Percentiles rank a stretch among this genome's conserved stretches.
Evolutionary conservation across 2,797 vertebrate species (phyloP).

Genomic region (Taeniopygia guttata): DNA sequence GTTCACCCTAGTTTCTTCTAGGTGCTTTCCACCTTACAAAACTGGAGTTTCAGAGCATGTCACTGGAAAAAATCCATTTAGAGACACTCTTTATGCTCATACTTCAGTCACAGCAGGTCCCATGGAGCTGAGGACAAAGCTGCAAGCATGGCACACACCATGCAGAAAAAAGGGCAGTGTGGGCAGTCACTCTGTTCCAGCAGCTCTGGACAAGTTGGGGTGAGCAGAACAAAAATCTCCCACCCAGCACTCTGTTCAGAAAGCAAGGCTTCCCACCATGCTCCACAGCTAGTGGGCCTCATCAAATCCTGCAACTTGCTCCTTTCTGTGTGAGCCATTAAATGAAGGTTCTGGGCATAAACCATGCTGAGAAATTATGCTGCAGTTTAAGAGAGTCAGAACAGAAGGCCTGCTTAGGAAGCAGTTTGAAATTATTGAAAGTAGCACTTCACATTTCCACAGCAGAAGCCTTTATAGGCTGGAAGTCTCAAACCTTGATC

Average conservation of each 20-base stretch:
- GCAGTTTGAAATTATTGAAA: slow-evolving; percentile 60
- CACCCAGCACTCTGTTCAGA: not conserved
- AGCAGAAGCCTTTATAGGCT: slow-evolving; percentile 59
- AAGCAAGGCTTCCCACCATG: not conserved
- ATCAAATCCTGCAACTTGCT: not conserved
- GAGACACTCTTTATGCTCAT: not conserved
- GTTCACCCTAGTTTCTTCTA: not conserved
- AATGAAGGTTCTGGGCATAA: slow-evolving; percentile 17
- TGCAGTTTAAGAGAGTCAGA: slow-evolving; percentile 16
- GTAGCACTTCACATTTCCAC: slow-evolving; percentile 62
- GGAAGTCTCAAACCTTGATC: slow-evolving; percentile 65
- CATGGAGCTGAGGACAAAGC: not conserved
- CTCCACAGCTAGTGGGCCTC: not conserved
- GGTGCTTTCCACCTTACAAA: not conserved
- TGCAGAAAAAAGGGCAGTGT: not conserved
- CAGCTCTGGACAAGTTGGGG: not conserved
- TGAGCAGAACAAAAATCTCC: not conserved
- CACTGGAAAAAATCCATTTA: not conserved
- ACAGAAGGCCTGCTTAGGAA: slow-evolving; percentile 51
- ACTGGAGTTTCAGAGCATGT: not conserved
- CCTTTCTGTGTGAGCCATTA: not conserved
- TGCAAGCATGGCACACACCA: not conserved
- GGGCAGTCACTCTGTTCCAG: not conserved
- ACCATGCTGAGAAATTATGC: slow-evolving; percentile 23
- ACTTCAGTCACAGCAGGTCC: not conserved